Percentiles rank a stretch among this genome's conserved stretches.
These are phyloP conservation scores for Falco peregrinus DNA, from an alignment of 2,797 vertebrate genomes.

Conservation along the genomic window DNA sequence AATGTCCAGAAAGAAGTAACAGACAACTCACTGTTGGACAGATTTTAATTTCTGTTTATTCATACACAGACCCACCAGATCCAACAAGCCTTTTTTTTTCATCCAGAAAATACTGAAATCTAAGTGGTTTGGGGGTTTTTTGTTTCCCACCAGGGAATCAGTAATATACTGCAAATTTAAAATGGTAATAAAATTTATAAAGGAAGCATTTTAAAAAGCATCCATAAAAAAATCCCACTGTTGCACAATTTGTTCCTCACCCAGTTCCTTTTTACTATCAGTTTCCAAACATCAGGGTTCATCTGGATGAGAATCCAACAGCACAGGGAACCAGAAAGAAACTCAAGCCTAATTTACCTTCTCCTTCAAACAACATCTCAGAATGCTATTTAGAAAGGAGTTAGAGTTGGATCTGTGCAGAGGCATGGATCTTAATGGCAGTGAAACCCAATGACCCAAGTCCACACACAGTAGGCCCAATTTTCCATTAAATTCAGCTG, in stretches of 20 bases:
- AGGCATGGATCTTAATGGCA: neutral
- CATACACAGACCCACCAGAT: neutral
- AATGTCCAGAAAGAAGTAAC: neutral
- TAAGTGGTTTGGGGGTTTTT: neutral
- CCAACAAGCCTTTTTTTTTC: neutral
- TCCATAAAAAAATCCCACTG: neutral
- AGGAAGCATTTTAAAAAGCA: neutral
- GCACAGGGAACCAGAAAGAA: neutral
- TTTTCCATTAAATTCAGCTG: neutral
- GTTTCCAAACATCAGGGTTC: neutral
- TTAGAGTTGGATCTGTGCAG: neutral
- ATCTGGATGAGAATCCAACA: neutral
- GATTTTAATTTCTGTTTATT: conserved; percentile 4
- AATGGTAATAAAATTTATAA: neutral
- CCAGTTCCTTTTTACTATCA: neutral
- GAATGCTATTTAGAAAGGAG: neutral
- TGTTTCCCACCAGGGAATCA: neutral
- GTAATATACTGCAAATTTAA: neutral
- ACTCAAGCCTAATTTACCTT: neutral
- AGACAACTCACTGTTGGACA: neutral
- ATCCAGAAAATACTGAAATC: neutral
- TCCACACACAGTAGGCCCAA: neutral
- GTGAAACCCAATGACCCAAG: neutral
- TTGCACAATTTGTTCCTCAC: neutral
- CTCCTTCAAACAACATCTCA: neutral